Evolutionary conservation across 1,140 invertebrate genomes (phyloP), one percentile per base, ranked within the genome.

Genomic region (Adoxophyes honmai): DNA sequence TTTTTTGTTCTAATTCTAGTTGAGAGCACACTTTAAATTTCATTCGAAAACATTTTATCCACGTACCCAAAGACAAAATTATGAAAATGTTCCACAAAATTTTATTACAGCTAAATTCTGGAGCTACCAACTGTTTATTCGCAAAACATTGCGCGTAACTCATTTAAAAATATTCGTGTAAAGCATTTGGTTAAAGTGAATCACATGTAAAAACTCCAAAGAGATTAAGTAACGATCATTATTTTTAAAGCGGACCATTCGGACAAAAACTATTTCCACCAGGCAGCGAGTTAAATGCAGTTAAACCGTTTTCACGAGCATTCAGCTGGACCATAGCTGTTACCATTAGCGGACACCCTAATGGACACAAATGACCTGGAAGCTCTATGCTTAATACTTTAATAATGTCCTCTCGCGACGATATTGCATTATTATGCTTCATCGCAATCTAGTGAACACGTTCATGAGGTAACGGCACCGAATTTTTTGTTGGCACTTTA

Each of bases 261-360:
- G 28, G 10, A 7, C 21, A 48, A 48, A 48, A 48, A 48, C 42
- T 48, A 48, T 48, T 48, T 48, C 7, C 42, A 48, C 42, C 11
- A 18, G 18, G 16, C 21, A 18, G 16, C 42, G 42, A 16, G 42
- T 18, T 48, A 48, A 48, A 48, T 48, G 42, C 42, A 48, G 21
- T 13, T 4, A 9, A 34, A 14, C 55, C 39, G 42, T 56, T 56
- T 56, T 56, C 37, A 14, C 14, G 37, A 35, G 71, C 59, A 73
- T 78, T 74, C 58, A 59, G 67, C 68, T 67, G 67, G 67, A 60
- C 73, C 68, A 70, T 73, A 66, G 63, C 66, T 63, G 62, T 76
- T 68, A 67, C 71, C 73, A 80, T 81, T 79, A 78, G 72, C 70
- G 76, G 78, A 75, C 68, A 73, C 70, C 68, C 73, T 79, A 81